These are phyloP conservation scores for Hystrix brachyura DNA, from an alignment of 2,113 vertebrate genomes.

Conservation along the genomic window DNA sequence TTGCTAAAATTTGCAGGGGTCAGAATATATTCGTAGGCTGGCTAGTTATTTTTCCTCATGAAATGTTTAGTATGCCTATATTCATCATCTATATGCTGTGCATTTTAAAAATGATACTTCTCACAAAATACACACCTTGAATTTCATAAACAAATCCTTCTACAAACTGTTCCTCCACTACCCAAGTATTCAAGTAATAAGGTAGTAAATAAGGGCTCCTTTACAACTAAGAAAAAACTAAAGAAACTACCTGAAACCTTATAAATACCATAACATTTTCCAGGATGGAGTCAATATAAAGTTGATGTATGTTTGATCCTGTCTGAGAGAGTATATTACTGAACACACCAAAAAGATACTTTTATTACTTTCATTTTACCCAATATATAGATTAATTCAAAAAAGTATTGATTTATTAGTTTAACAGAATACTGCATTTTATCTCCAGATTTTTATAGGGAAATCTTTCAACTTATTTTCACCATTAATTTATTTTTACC, in stretches of 20 bases:
- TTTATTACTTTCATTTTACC: not conserved
- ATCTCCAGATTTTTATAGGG: slow-evolving; percentile 23
- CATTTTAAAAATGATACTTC: slow-evolving; percentile 18
- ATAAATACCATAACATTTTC: not conserved
- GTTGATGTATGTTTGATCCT: not conserved
- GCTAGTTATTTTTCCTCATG: not conserved
- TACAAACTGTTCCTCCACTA: not conserved
- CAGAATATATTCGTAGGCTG: not conserved
- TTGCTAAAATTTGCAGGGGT: not conserved
- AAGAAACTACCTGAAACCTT: not conserved
- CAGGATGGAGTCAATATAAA: not conserved
- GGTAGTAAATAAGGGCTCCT: not conserved
- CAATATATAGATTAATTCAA: not conserved
- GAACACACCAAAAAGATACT: not conserved
- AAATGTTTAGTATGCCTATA: not conserved
- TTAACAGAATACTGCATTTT: not conserved
- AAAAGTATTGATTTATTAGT: not conserved
- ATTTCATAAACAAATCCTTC: not conserved
- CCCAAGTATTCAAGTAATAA: not conserved
- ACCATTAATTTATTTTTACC: not conserved
- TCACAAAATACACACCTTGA: not conserved
- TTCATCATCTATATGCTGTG: not conserved
- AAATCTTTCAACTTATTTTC: not conserved
- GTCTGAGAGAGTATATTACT: not conserved
- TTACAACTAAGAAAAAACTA: not conserved